Percentiles rank a stretch among this genome's conserved stretches.
phyloP scores from a whole-genome alignment of 30 jellyfish, hydroid and myxozoan genomes.

The Hydractinia echinata region DNA sequence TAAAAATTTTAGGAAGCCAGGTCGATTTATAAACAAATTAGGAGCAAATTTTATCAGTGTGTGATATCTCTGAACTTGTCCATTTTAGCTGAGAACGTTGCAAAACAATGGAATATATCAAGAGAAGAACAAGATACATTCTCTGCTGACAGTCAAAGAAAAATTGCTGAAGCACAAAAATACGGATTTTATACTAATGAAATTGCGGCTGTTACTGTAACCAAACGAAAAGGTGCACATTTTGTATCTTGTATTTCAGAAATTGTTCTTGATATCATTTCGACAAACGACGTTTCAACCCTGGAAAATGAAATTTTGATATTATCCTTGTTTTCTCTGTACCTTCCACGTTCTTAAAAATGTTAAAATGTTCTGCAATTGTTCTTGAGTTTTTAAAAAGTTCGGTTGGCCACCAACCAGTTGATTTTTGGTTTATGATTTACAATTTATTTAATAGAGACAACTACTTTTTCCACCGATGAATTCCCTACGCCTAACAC shows the following conservation, averaged over 20 bases:
- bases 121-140: conserved; percentile 83
- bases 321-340: too few relatives aligned
- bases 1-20: too few relatives aligned
- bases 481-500: conserved; percentile 79
- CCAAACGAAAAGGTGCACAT: conserved; percentile 49
- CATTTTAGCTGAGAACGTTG: conserved; percentile 88
- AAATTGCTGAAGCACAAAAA: conserved; percentile 56
- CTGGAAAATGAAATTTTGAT: too few relatives aligned
- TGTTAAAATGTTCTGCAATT: too few relatives aligned
- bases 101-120: conserved; percentile 65
- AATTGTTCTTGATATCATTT: too few relatives aligned
- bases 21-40: too few relatives aligned
- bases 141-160: conserved; percentile 65
- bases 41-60: too few relatives aligned
- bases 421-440: background rate
- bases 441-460: conserved; percentile 21
- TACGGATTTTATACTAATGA: conserved; percentile 47
- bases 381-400: background rate
- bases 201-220: conserved; percentile 57
- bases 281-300: too few relatives aligned
- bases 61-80: too few relatives aligned
- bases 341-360: too few relatives aligned
- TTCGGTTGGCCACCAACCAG: background rate
- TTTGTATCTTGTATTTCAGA: too few relatives aligned
- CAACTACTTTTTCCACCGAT: conserved; percentile 30